Evolutionary conservation across 2,797 vertebrate genomes (phyloP).

Genomic region (Xenentodon cancila): DNA sequence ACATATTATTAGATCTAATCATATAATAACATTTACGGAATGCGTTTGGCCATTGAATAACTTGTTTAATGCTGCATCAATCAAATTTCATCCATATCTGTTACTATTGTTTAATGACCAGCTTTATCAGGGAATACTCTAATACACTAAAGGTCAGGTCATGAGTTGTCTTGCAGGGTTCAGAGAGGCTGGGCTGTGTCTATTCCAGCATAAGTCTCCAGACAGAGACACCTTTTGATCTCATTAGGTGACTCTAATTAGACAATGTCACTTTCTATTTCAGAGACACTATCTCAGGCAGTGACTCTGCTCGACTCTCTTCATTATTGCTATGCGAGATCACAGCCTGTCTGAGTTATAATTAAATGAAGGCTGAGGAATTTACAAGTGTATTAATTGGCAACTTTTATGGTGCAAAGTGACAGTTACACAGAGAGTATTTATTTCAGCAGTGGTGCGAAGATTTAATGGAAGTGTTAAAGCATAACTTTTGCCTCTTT

Average conservation of each 20-base stretch:
- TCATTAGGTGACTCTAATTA: constrained; percentile 76
- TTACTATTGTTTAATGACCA: constrained; percentile 19
- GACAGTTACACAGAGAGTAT: constrained; percentile 12
- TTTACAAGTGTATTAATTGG: constrained; percentile 61
- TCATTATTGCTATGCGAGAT: constrained; percentile 47
- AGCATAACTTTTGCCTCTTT: neutral
- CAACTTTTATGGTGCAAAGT: constrained; percentile 31
- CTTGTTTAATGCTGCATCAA: no score
- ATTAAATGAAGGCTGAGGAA: constrained; percentile 66
- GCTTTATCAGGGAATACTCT: constrained; percentile 13
- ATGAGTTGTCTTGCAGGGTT: constrained; percentile 36
- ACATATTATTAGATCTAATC: no score
- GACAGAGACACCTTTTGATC: constrained; percentile 64
- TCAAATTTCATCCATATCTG: neutral
- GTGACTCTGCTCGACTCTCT: constrained; percentile 45
- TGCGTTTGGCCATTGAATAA: no score
- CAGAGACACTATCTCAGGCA: constrained; percentile 55
- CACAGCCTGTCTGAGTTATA: constrained; percentile 48
- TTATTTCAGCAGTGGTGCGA: constrained; percentile 1
- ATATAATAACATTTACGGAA: no score
- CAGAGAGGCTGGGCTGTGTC: constrained; percentile 35
- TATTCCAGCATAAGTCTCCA: constrained; percentile 35
- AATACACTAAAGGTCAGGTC: constrained; percentile 39
- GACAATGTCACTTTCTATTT: constrained; percentile 76
- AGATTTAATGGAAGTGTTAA: constrained; percentile 7